phyloP scores from a whole-genome alignment of 1,140 invertebrate genomes.

The Calliopsis andreniformis region DNA sequence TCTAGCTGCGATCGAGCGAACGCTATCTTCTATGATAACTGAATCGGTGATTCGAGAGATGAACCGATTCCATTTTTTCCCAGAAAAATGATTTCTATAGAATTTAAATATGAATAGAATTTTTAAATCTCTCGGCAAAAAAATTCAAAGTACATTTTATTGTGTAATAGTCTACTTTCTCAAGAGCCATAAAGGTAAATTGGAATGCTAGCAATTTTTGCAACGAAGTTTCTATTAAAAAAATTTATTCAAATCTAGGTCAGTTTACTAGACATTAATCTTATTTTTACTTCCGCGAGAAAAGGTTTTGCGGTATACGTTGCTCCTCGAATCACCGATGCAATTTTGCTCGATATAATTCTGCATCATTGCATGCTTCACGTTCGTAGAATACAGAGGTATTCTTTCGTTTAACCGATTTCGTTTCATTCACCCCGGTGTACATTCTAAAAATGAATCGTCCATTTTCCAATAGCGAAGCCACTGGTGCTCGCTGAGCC shows the following conservation, averaged over 20 bases:
- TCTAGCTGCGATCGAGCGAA: not conserved
- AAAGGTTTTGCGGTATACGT: not conserved
- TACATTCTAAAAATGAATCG: conserved; percentile 45
- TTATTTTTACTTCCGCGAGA: not conserved
- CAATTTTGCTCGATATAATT: conserved; percentile 29
- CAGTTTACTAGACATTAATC: not conserved
- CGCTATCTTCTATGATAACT: conserved; percentile 46
- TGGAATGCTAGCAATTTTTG: no score
- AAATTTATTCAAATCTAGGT: no score
- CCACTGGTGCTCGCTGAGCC: conserved; percentile 22
- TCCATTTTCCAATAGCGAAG: conserved; percentile 46
- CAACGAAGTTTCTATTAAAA: no score
- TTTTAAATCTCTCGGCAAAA: no score
- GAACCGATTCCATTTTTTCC: not conserved
- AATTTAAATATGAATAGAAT: no score
- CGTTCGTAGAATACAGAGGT: conserved; percentile 49
- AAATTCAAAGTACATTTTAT: no score
- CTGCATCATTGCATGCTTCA: conserved; percentile 46
- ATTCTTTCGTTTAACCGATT: conserved; percentile 41
- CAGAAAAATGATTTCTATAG: not conserved
- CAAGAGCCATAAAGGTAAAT: no score
- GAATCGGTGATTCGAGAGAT: conserved; percentile 25
- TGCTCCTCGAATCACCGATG: conserved; percentile 10
- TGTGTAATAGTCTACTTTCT: no score
- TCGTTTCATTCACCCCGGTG: conserved; percentile 28